Base-by-base conservation (phyloP, 2,888 invertebrate genomes). In the Rhagophthalmus giganteus region DNA sequence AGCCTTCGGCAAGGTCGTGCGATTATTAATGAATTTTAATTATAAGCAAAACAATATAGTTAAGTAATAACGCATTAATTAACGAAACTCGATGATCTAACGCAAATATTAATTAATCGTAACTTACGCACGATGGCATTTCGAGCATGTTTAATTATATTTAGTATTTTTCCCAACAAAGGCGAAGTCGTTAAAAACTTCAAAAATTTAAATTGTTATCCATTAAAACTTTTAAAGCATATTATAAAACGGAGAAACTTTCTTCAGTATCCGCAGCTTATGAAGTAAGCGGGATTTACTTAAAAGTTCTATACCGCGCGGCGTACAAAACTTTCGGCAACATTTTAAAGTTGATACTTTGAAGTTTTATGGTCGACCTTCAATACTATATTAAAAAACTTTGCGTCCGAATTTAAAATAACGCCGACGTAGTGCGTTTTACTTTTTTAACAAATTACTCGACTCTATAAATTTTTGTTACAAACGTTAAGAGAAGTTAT, bases 221-320 rank as follows among this genome's bases (percentile, higher is more conserved):
- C 41, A 41, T 41, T 41, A 41, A 41, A 41, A 41, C 41, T 41
- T 41, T 15, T 4, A 15, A 34, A 24, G 34, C 20, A 11, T 34
- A 10, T 10, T 34, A 34, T 16, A 24, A 34, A 34, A 24, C 34
- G 4, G 20, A 8, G 20, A 34, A 34, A 34, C 34, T 34, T 34
- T 24, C 34, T 34, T 34, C 24, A 20, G 20, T 16, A 16, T 24
- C 32, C 31, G 13, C 28, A 28, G 15, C 28, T 27, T 24, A 13
- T 13, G 31, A 20, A 16, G 41, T 32, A 25, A 25, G 15, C 30
- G 31, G 34, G 41, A 41, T 41, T 39, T 39, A 39, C 28, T 39
- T 41, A 41, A 41, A 41, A 41, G 14, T 41, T 41, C 20, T 41
- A 30, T 14, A 25, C 41, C 20, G 13, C 11, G 28, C 12, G 31